Evolutionary conservation across 2,888 invertebrate species (phyloP).

Genomic region (Acholoe squamosa): DNA sequence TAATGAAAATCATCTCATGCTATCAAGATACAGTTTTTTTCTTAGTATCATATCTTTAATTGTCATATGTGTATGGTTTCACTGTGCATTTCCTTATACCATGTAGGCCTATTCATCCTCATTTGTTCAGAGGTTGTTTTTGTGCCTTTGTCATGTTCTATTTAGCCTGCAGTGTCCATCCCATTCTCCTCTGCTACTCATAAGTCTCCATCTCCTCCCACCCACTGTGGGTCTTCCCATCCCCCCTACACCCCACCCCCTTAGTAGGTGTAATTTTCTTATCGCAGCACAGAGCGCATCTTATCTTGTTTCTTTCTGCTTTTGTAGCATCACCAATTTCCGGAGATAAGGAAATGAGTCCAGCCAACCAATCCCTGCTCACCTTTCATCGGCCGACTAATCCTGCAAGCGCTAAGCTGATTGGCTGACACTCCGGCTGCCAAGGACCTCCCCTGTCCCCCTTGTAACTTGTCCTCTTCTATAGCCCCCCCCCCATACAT

Average conservation of each 20-base stretch:
- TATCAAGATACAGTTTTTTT: too few relatives aligned
- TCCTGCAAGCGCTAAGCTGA: slow-evolving; percentile 48
- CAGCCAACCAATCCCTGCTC: slow-evolving; percentile 41
- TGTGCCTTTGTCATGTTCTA: too few relatives aligned
- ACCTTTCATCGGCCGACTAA: slow-evolving; percentile 44
- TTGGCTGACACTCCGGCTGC: slow-evolving; percentile 26
- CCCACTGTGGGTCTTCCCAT: not conserved
- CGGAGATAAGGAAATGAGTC: slow-evolving; percentile 53
- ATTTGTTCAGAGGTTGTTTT: too few relatives aligned
- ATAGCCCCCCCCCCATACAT: too few relatives aligned
- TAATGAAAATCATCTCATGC: too few relatives aligned
- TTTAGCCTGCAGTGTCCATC: not conserved
- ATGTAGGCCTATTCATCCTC: too few relatives aligned
- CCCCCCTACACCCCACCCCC: not conserved
- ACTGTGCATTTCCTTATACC: too few relatives aligned
- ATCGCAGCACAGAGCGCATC: not conserved
- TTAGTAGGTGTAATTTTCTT: slow-evolving; percentile 15
- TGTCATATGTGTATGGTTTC: too few relatives aligned
- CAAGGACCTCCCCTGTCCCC: too few relatives aligned
- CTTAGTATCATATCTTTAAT: too few relatives aligned
- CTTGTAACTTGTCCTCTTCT: too few relatives aligned
- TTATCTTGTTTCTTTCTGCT: slow-evolving; percentile 53
- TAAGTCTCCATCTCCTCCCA: not conserved
- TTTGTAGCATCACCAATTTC: slow-evolving; percentile 56
- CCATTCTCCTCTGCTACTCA: too few relatives aligned